A percentile compares a stretch with the other conserved stretches of the same genome.
These are phyloP conservation scores for Lasioglossum lativentre DNA, from an alignment of 2,888 invertebrate genomes.

Conservation along the genomic window DNA sequence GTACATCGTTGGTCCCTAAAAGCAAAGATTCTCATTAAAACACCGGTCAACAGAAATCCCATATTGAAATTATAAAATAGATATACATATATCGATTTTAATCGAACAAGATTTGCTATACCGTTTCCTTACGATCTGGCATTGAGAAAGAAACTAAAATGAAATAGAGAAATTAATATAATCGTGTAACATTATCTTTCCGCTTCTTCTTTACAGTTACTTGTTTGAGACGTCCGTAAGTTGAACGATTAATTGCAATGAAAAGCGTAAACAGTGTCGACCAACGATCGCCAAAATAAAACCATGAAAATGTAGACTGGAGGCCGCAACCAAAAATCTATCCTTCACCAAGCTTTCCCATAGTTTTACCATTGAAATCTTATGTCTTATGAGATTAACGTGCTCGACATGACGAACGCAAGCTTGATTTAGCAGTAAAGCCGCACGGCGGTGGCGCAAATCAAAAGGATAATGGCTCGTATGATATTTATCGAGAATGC, in stretches of 20 bases:
- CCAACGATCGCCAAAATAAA: background rate
- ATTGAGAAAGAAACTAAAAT: slow-evolving; percentile 17
- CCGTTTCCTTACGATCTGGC: background rate
- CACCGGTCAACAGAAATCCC: background rate
- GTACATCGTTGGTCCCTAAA: slow-evolving; percentile 83
- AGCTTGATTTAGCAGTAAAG: slow-evolving; percentile 53
- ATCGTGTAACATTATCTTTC: background rate
- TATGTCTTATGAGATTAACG: slow-evolving; percentile 23
- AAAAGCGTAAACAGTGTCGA: slow-evolving; percentile 32
- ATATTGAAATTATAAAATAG: slow-evolving; percentile 7
- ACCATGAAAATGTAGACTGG: slow-evolving; percentile 33
- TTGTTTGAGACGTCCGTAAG: slow-evolving; percentile 8
- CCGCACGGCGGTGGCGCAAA: slow-evolving; percentile 34
- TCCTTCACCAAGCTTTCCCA: slow-evolving; percentile 73
- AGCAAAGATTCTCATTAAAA: slow-evolving; percentile 37
- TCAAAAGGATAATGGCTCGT: slow-evolving; percentile 1
- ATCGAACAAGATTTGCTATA: slow-evolving; percentile 5
- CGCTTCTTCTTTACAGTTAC: slow-evolving; percentile 1
- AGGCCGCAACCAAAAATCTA: slow-evolving; percentile 47
- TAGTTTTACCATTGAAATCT: slow-evolving; percentile 49
- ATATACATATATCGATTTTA: slow-evolving; percentile 22
- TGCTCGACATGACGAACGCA: slow-evolving; percentile 46
- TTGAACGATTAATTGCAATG: slow-evolving; percentile 6
- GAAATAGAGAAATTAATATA: background rate
- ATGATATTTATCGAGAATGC: slow-evolving; percentile 11